phyloP scores from a whole-genome alignment of 2,888 invertebrate genomes.

The Neoaliturus tenellus region DNA sequence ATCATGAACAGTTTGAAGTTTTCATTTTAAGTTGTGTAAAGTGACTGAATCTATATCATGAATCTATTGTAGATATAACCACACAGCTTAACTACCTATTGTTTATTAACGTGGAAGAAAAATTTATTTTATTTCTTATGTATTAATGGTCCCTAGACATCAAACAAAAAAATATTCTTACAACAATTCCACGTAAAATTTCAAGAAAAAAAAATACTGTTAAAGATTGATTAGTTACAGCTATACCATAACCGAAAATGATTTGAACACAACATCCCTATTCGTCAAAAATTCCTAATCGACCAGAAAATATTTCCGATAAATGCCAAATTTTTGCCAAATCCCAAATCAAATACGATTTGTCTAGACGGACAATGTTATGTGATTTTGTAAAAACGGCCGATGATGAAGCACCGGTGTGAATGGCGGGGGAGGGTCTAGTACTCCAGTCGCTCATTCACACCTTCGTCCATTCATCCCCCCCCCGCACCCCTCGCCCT shows the following conservation, averaged over 20 bases:
- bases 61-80: no score
- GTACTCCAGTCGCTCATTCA: constrained; percentile 40
- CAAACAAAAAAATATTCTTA: no score
- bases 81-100: no score
- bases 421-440: constrained; percentile 18
- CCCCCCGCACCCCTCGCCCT: not conserved
- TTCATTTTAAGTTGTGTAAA: no score
- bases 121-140: no score
- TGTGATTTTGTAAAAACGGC: constrained; percentile 23
- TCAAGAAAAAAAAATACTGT: no score
- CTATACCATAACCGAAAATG: no score
- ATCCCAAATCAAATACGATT: constrained; percentile 26
- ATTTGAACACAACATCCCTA: not conserved
- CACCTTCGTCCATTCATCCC: not conserved
- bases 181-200: no score
- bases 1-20: no score
- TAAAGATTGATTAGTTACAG: not conserved
- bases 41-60: no score
- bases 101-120: no score
- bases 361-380: not conserved
- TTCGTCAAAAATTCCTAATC: not conserved
- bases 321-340: not conserved
- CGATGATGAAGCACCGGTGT: constrained; percentile 18
- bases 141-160: no score
- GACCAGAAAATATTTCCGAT: not conserved